phyloP scores from a whole-genome alignment of 1,140 invertebrate species.

The Drosophila funebris region DNA sequence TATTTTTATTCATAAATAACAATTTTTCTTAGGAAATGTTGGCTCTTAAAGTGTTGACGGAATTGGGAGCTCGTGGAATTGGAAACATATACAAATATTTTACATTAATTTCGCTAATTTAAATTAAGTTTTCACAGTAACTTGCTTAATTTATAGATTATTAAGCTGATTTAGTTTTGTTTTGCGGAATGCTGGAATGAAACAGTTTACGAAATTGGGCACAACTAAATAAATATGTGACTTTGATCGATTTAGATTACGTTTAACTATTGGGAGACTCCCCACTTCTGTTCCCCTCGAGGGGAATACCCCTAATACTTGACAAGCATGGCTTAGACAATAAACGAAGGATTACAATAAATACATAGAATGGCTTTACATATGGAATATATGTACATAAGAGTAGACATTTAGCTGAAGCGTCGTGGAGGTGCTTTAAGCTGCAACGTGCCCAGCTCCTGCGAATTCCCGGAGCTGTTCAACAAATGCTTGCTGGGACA shows the following conservation, averaged over 20 bases:
- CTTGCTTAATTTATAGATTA: too few species aligned
- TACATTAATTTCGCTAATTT: too few species aligned
- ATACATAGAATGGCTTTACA: slow-evolving; percentile 55
- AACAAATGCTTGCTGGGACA: slow-evolving; percentile 56
- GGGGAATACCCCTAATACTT: slow-evolving; percentile 29
- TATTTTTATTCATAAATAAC: not conserved
- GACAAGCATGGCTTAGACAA: slow-evolving; percentile 55
- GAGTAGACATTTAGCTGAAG: slow-evolving; percentile 49
- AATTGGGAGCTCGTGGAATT: too few species aligned
- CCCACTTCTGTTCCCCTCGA: too few species aligned
- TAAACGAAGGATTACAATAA: slow-evolving; percentile 47
- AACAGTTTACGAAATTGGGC: too few species aligned
- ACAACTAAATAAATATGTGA: too few species aligned
- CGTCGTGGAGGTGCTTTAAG: slow-evolving; percentile 80
- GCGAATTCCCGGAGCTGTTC: slow-evolving; percentile 12
- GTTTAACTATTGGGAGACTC: too few species aligned
- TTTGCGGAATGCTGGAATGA: too few species aligned
- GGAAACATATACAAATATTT: too few species aligned
- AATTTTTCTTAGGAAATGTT: slow-evolving; percentile 2
- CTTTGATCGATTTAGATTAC: not conserved
- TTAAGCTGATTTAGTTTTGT: too few species aligned
- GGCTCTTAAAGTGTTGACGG: not conserved
- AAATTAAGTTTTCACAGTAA: too few species aligned
- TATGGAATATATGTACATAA: slow-evolving; percentile 46
- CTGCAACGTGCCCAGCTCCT: slow-evolving; percentile 68